Base-by-base conservation (phyloP, 2,888 invertebrate species). In the Dendrolimus pini region DNA sequence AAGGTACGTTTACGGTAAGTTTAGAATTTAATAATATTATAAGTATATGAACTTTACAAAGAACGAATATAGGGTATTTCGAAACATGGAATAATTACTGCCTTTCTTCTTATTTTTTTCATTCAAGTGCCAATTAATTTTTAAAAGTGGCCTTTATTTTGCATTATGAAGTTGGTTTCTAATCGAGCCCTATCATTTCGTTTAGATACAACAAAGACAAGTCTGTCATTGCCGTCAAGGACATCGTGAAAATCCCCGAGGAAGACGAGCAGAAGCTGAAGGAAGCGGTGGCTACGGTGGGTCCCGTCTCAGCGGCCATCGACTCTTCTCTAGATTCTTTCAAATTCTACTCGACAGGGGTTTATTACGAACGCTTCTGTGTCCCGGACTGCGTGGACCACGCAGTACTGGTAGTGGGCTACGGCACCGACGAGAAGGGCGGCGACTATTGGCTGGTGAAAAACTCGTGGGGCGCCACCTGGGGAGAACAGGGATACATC, bases 401-500 rank as follows among this genome's bases (percentile, higher is more conserved):
- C 74, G 98, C 96, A 63, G 96, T 97, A 14, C 81, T 97, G 68
- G 94, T 93, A 61, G 96, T 96, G 14, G 97, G 97, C 0, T 97
- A 96, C 84, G 97, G 96, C 67, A 93, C 94, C 6, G 93, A 93
- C 68, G 92, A 93, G 66, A 63, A 68, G 12, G 96, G 96, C 59
- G 81, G 92, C 59, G 95, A 96, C 80, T 97, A 95, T 83, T 97
- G 96, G 96, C 85, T 97, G 41, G 95, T 97, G 59, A 97, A 97
- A 89, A 97, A 97, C 89, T 96, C 96, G 56, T 96, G 96, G 96
- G 93, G 95, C 12, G 82, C 89, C 63, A 77, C 87, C 12, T 98
- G 97, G 98, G 98, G 98, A 52, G 92, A 94, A 55, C 78, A 94
- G 7, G 98, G 98, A 53, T 98, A 96, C 91, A 95, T 98, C 73